Conservation (phyloP, 2,113 vertebrate genomes). For the Excalfactoria chinensis region DNA sequence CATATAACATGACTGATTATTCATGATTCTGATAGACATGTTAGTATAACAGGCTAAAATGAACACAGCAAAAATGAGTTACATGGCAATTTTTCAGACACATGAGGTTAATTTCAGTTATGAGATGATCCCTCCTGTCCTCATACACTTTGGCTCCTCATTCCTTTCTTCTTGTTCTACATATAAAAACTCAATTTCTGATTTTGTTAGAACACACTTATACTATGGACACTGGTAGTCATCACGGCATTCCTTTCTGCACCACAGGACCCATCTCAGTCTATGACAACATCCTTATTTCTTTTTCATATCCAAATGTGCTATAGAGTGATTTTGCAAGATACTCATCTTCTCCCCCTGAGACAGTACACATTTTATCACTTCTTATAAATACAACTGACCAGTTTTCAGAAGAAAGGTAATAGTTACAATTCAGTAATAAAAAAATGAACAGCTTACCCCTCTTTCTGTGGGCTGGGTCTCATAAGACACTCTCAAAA, state of each 20-base stretch:
- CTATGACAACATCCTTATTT: neutral
- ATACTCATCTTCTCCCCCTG: neutral
- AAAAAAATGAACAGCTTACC: too few relatives aligned
- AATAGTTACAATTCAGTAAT: too few relatives aligned
- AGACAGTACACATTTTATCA: accelerated
- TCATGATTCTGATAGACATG: neutral
- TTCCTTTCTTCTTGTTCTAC: neutral
- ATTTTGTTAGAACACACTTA: neutral
- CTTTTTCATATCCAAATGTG: neutral
- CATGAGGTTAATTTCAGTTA: neutral
- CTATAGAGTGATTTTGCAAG: neutral
- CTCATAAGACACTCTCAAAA: too few relatives aligned
- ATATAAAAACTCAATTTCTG: neutral
- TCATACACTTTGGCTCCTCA: neutral
- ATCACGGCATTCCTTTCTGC: neutral
- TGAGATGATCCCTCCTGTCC: neutral
- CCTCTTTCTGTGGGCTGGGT: too few relatives aligned
- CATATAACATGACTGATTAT: neutral
- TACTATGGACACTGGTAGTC: neutral
- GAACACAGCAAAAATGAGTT: neutral
- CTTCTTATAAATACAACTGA: neutral
- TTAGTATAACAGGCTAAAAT: neutral
- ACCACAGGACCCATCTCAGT: neutral
- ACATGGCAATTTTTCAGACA: neutral
- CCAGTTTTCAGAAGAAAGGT: too few relatives aligned